A percentile compares a stretch with the other conserved stretches of the same genome.
Evolutionary conservation across 64 coral and sea anemone genomes (phyloP).

Genomic region (Actinia equina): DNA sequence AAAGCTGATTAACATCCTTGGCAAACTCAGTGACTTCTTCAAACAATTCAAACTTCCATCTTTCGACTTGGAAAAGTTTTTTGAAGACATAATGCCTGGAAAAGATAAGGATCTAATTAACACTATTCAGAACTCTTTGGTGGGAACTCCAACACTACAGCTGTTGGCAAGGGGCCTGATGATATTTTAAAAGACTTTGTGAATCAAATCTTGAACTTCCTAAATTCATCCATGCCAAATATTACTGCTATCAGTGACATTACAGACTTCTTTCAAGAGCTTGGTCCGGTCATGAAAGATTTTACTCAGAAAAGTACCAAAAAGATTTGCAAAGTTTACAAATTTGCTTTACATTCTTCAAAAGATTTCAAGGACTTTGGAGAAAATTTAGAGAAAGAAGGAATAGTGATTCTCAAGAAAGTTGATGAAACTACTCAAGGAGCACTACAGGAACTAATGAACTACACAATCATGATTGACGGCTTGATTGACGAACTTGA

Average conservation of each 20-base stretch:
- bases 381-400: conserved; percentile 55
- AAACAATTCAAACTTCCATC: conserved; percentile 51
- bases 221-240: conserved; percentile 54
- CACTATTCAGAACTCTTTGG: conserved; percentile 41
- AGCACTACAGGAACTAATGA: conserved; percentile 42
- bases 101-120: conserved; percentile 27
- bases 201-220: conserved; percentile 21
- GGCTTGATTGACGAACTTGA: conserved; percentile 63
- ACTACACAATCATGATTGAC: conserved; percentile 63
- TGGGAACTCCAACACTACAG: conserved; percentile 1
- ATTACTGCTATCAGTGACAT: conserved; percentile 62
- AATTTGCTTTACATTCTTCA: conserved; percentile 41
- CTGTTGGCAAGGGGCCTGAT: conserved; percentile 29
- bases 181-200: conserved; percentile 56
- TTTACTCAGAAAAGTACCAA: conserved; percentile 41
- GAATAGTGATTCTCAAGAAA: conserved; percentile 18
- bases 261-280: conserved; percentile 56
- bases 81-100: conserved; percentile 62
- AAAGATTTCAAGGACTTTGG: conserved; percentile 61
- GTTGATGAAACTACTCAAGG: conserved; percentile 52
- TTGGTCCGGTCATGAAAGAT: conserved; percentile 28
- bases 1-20: conserved; percentile 47
- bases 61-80: conserved; percentile 70
- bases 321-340: conserved; percentile 44
- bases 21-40: conserved; percentile 50